These are phyloP conservation scores for Archegozetes longisetosus DNA, from an alignment of 1,140 invertebrate species.

Conservation along the genomic window DNA sequence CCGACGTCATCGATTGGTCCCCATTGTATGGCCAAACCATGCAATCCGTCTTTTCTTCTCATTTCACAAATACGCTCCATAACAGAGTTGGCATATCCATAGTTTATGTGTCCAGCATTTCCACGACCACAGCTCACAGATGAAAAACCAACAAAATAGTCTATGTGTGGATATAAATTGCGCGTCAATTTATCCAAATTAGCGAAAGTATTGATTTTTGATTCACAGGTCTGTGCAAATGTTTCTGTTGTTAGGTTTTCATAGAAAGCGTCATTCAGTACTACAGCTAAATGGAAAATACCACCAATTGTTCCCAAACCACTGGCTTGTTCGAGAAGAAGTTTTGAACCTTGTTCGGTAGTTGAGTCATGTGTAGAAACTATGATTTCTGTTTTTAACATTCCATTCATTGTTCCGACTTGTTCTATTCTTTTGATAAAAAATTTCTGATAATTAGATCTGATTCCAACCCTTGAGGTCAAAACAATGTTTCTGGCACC, in stretches of 20 bases:
- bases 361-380: slow-evolving; percentile 51
- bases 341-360: slow-evolving; percentile 44
- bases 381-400: slow-evolving; percentile 43
- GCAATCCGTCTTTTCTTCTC: slow-evolving; percentile 30
- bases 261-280: slow-evolving; percentile 64
- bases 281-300: slow-evolving; percentile 81
- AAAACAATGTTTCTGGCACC: slow-evolving; percentile 68
- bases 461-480: slow-evolving; percentile 68
- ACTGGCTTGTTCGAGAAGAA: slow-evolving; percentile 34
- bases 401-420: slow-evolving; percentile 35
- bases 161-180: slow-evolving; percentile 51
- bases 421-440: slow-evolving; percentile 39
- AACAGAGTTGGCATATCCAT: slow-evolving; percentile 38
- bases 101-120: slow-evolving; percentile 38
- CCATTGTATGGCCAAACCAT: slow-evolving; percentile 74
- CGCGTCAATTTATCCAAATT: slow-evolving; percentile 51
- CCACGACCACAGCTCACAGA: slow-evolving; percentile 50
- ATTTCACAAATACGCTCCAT: slow-evolving; percentile 38
- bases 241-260: slow-evolving; percentile 67
- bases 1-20: slow-evolving; percentile 84
- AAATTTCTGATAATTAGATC: slow-evolving; percentile 59
- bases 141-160: slow-evolving; percentile 89
- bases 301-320: slow-evolving; percentile 66
- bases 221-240: slow-evolving; percentile 46
- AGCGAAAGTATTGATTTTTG: slow-evolving; percentile 47